Base-by-base conservation (phyloP, 2,797 vertebrate genomes). In the Coreius guichenoti region DNA sequence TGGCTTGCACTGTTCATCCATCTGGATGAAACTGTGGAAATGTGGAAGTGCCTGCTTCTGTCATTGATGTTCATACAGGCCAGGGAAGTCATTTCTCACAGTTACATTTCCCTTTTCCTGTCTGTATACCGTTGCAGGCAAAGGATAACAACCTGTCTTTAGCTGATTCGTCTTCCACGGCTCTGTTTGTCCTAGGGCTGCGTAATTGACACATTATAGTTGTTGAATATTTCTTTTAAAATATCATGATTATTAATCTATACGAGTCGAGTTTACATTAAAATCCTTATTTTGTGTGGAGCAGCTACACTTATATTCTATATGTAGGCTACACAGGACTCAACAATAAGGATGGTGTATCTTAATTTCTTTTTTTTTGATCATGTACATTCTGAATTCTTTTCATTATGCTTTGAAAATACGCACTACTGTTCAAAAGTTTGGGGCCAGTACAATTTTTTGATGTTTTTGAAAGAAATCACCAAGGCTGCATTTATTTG, bases 1-100 rank as follows among this genome's bases (percentile, higher is more conserved):
- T 81, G 73, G 86, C 69, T 68, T 87, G 83, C 86, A 84, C 78
- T 84, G 21, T 65, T 49, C 31, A 5, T 43, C 51, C 63, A 54
- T 78, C 23, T 83, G 74, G 54, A 63, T 45, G 47, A 75, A 45
- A 73, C 61, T 58, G 19, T 21, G 58, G 69, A 45, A 51, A 45
- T 86, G 58, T 86, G 21, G 45, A 70, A 67, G 16, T 78, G 47
- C 51, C n/a, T 70, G 63, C 21, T 78, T 69, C 49, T 69, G 63
- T 69, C 74, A 77, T 56, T 56, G 36, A 68, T 84, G 49, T 70
- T 84, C 13, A 3, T 78, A 47, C 61, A 65, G 43, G 26, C 61
- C 58, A 31, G n/a, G 47, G 63, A 77, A 77, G 23, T 69, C 3
- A 69, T 68, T 75, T 63, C 43, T 58, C 58, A 12, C 23, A 23